phyloP scores from a whole-genome alignment of 2,888 invertebrate genomes.

The Oeneis ivallda region DNA sequence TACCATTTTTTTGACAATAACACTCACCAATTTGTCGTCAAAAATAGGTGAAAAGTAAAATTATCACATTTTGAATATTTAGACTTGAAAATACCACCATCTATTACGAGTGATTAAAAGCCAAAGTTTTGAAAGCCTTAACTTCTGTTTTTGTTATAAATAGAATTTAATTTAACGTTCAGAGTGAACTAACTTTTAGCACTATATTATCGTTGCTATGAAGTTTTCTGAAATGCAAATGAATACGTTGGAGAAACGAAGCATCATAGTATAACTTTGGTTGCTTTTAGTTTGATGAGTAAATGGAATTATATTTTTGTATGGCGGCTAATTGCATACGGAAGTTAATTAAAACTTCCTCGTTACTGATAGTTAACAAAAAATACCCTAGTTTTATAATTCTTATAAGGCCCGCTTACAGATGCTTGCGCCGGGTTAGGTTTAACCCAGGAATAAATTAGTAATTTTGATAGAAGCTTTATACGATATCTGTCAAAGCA shows the following conservation, averaged over 20 bases:
- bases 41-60: neutral
- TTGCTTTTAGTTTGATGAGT: constrained; percentile 8
- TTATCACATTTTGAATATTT: neutral
- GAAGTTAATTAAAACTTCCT: neutral
- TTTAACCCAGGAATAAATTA: too few relatives aligned
- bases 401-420: too few relatives aligned
- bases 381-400: too few relatives aligned
- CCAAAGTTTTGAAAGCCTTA: constrained; percentile 10
- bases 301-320: constrained; percentile 5
- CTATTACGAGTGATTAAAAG: constrained; percentile 3
- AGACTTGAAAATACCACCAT: neutral
- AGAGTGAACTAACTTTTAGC: constrained; percentile 17
- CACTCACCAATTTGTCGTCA: too few relatives aligned
- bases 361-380: neutral
- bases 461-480: too few relatives aligned
- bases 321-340: constrained; percentile 1
- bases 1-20: too few relatives aligned
- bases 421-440: too few relatives aligned
- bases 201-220: constrained; percentile 20
- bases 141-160: constrained; percentile 21
- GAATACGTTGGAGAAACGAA: constrained; percentile 16
- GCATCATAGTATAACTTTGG: constrained; percentile 14
- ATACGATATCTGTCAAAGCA: too few relatives aligned
- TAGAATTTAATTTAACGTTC: constrained; percentile 19
- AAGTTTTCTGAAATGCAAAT: constrained; percentile 25